Evolutionary conservation across 2,113 vertebrate species (phyloP).

Genomic region (Brachyhypopomus occidentalis): DNA sequence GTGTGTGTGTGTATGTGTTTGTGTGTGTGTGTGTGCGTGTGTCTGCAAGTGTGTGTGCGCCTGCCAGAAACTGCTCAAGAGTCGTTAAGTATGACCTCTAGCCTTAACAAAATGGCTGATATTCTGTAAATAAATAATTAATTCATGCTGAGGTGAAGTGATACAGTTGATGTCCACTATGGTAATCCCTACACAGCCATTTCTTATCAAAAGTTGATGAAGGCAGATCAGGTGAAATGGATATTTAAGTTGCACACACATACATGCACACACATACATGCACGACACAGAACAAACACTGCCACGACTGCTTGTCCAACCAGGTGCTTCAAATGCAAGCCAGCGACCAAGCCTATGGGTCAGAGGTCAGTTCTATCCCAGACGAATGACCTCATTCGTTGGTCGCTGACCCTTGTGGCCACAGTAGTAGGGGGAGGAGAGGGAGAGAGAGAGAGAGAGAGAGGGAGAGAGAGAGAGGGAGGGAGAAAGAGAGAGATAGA

Average conservation of each 20-base stretch:
- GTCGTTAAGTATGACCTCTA: conserved; percentile 1
- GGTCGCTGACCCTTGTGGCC: conserved; percentile 62
- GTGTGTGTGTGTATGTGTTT: conserved; percentile 12
- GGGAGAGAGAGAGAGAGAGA: conserved; percentile 16
- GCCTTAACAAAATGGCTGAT: neutral
- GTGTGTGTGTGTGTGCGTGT: conserved; percentile 31
- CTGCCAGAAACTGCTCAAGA: neutral
- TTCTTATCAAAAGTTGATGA: conserved; percentile 22
- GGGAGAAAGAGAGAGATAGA: neutral
- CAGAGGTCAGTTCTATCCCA: conserved; percentile 75
- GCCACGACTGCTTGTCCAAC: conserved; percentile 55
- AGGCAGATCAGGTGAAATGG: conserved; percentile 4
- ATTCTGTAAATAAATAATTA: conserved; percentile 1
- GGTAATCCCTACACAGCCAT: neutral
- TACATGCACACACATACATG: conserved; percentile 29
- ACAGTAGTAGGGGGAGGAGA: conserved; percentile 44
- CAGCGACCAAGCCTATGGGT: conserved; percentile 62
- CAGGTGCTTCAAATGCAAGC: conserved; percentile 71
- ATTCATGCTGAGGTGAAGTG: neutral
- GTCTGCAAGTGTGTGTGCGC: neutral
- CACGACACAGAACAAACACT: conserved; percentile 17
- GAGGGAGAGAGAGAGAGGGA: neutral
- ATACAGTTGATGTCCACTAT: neutral
- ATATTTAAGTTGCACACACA: conserved; percentile 34
- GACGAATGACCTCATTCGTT: conserved; percentile 72